Evolutionary conservation across 2,797 vertebrate species (phyloP).

Genomic region (Delichon dasypus): DNA sequence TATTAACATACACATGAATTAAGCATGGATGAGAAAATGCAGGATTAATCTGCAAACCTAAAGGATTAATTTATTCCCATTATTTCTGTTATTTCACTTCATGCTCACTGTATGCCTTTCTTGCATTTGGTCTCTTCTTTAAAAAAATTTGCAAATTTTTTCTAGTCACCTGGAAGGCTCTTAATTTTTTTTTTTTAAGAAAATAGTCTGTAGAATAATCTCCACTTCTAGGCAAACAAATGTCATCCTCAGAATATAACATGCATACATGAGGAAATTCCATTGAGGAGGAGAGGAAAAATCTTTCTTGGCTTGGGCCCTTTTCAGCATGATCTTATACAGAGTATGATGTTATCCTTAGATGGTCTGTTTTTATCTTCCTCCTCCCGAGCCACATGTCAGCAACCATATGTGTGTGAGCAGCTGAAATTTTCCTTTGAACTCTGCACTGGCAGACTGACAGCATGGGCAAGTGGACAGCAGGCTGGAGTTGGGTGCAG

Average conservation of each 20-base stretch:
- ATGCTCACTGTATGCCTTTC: background rate
- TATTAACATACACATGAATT: background rate
- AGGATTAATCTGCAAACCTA: background rate
- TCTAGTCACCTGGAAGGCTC: background rate
- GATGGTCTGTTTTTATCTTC: slow-evolving; percentile 34
- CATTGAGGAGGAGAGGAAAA: background rate
- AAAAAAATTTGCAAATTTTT: background rate
- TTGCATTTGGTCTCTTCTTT: background rate
- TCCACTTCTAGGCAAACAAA: slow-evolving; percentile 9
- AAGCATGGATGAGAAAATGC: background rate
- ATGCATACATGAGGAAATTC: background rate
- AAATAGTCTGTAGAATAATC: slow-evolving; percentile 11
- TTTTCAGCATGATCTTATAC: background rate
- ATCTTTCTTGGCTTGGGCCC: background rate
- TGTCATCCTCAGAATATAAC: background rate
- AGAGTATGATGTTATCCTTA: slow-evolving; percentile 29
- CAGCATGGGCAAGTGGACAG: background rate
- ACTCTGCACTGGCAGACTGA: background rate
- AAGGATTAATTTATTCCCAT: background rate
- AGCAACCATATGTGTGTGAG: background rate
- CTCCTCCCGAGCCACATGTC: background rate
- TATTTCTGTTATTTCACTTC: background rate
- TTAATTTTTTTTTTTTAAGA: background rate
- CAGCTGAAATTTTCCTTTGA: background rate
- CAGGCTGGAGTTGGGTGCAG: background rate